Base-by-base conservation (phyloP, 2,888 invertebrate genomes). In the Cataglyphis altisquamis region DNA sequence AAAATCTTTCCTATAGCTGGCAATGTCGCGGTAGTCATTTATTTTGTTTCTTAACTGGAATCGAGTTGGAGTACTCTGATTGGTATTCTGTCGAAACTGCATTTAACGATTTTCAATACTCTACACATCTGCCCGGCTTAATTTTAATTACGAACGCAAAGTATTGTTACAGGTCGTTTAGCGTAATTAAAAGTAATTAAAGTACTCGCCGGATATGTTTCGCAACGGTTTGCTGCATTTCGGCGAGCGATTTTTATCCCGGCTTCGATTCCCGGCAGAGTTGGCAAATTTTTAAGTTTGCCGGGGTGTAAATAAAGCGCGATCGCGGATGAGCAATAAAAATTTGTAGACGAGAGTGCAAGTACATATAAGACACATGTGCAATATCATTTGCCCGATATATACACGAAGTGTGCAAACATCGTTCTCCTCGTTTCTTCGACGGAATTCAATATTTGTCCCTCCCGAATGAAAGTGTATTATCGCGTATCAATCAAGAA, bases 371-470 rank as follows among this genome's bases (percentile, higher is more conserved):
- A 67, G 70, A 78, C 67, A 75, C 64, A 52, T 66, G 81, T 70
- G 64, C 64, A 39, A 77, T 86, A 75, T 83, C 84, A 73, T 81
- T 75, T 57, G 64, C 12, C 45, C n/a, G 55, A 82, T 77, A 57
- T 55, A 55, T 64, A 64, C 55, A 68, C 67, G 72, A 80, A 66
- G 21, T 67, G 82, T 41, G 75, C 88, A 90, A 88, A 88, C 83
- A 84, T 77, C 72, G 81, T 78, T 78, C 83, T 82, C 84, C 36
- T 70, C 72, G 57, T 72, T 78, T 70, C 80, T 83, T 80, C 77
- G 60, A 25, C 73, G 75, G 21, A 62, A 77, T 86, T 86, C 88
- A 90, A 90, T 90, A 90, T 90, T 90, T 90, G 90, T 78, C 52
- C 67, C 81, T 39, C 67, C 21, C n/a, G 80, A 83, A 86, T 82